Evolutionary conservation across 2,113 vertebrate species (phyloP).

Genomic region (Syrrhaptes paradoxus): DNA sequence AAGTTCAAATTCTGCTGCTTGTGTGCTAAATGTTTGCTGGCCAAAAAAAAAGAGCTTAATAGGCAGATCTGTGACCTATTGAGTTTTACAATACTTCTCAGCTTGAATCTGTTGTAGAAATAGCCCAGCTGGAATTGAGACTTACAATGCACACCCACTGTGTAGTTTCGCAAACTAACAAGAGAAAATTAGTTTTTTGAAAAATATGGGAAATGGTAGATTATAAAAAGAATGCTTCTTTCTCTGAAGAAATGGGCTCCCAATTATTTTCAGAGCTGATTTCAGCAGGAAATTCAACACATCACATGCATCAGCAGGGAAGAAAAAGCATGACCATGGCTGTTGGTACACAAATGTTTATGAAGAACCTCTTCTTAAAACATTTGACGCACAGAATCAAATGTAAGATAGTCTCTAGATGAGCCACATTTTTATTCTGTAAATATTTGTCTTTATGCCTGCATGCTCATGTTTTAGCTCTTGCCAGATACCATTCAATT

Average conservation of each 20-base stretch:
- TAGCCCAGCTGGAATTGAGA: background rate
- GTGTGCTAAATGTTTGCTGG: background rate
- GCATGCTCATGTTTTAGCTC: background rate
- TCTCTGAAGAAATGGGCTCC: background rate
- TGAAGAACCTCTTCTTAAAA: background rate
- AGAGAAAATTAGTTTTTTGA: background rate
- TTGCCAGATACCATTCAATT: slow-evolving; percentile 31
- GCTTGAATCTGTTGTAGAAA: background rate
- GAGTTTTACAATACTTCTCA: background rate
- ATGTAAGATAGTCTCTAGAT: background rate
- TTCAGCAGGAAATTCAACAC: slow-evolving; percentile 12
- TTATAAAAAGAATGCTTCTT: background rate
- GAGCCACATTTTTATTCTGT: background rate
- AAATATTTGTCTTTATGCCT: background rate
- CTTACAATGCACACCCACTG: background rate
- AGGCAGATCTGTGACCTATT: background rate
- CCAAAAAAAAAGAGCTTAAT: background rate
- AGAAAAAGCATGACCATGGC: background rate
- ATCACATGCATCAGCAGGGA: background rate
- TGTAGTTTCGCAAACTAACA: background rate
- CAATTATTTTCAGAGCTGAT: slow-evolving; percentile 22
- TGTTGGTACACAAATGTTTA: background rate
- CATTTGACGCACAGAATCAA: background rate
- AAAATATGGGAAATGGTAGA: background rate
- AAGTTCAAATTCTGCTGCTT: background rate